Evolutionary conservation across 2,888 invertebrate genomes (phyloP).

Genomic region (Troilus luridus): DNA sequence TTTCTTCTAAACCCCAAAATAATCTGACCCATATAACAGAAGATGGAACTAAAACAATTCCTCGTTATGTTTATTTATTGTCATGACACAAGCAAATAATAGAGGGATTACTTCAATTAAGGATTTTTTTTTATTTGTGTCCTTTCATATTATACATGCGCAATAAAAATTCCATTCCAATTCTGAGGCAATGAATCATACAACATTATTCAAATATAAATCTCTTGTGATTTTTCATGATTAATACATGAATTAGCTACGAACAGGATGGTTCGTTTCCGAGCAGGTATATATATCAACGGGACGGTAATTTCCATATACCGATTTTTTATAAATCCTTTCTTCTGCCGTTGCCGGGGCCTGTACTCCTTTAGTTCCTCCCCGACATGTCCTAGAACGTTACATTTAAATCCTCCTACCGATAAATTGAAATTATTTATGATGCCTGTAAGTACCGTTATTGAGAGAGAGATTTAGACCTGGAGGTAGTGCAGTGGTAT

Average conservation of each 20-base stretch:
- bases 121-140: background rate
- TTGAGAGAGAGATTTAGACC: background rate
- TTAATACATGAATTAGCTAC: constrained; percentile 34
- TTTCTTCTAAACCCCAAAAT: too few species aligned
- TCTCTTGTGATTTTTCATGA: background rate
- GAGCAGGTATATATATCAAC: background rate
- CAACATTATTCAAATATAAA: background rate
- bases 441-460: background rate
- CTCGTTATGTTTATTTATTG: too few species aligned
- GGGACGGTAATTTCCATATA: background rate
- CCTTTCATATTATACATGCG: background rate
- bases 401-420: background rate
- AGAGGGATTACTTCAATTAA: background rate
- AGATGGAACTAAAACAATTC: too few species aligned
- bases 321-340: background rate
- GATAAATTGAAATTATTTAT: constrained; percentile 28
- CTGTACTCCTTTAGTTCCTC: background rate
- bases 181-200: background rate
- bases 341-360: background rate
- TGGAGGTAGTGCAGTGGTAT: background rate
- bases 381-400: background rate
- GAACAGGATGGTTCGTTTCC: background rate
- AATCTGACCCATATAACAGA: too few species aligned
- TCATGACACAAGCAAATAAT: too few species aligned
- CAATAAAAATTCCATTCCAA: background rate